Evolutionary conservation across 2,888 invertebrate genomes (phyloP), one percentile per base, ranked within the genome.

Genomic region (Chrysomela aeneicollis): DNA sequence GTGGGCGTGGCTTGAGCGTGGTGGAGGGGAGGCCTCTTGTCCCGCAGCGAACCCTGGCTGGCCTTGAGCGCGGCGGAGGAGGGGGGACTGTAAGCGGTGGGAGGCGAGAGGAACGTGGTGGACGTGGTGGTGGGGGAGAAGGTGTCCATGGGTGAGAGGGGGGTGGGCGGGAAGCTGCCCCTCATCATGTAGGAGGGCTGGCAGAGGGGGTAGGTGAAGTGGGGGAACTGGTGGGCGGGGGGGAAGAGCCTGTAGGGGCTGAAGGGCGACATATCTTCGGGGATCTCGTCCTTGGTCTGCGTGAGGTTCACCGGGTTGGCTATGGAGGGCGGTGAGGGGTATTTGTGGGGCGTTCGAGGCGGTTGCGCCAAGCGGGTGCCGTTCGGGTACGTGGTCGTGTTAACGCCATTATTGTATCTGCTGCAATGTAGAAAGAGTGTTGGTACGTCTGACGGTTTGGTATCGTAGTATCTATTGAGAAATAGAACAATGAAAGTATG

Each of bases 141-240:
- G 5, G 80, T 76, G 59, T 82, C 82, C 47, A 83, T 71, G 5
- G 82, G 81, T 35, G 84, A 78, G 76, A 83, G 61, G 1, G 82
- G 81, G 78, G 81, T 75, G 80, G 84, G 82, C 82, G 85, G 80
- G 69, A 77, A 80, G 80, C 80, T 84, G 67, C 84, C 71, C 78
- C 84, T 70, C 70, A 82, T 74, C 68, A 82, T 73, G 79, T 84
- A 73, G 79, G 73, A 81, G 42, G 74, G 75, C 59, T 71, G 73
- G 66, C 71, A 74, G 63, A 75, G 37, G 12, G 73, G 68, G 52
- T 76, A 76, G 12, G 70, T 66, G 59, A 74, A 76, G 61, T 65
- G 71, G 18, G 71, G 72, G 71, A 73, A 76, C 71, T 70, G 76
- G 67, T 71, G 77, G 69, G 71, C 74, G 74, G 63, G 76, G 59